phyloP scores from a whole-genome alignment of 2,797 vertebrate genomes.

The Mormyrops attenuatus region DNA sequence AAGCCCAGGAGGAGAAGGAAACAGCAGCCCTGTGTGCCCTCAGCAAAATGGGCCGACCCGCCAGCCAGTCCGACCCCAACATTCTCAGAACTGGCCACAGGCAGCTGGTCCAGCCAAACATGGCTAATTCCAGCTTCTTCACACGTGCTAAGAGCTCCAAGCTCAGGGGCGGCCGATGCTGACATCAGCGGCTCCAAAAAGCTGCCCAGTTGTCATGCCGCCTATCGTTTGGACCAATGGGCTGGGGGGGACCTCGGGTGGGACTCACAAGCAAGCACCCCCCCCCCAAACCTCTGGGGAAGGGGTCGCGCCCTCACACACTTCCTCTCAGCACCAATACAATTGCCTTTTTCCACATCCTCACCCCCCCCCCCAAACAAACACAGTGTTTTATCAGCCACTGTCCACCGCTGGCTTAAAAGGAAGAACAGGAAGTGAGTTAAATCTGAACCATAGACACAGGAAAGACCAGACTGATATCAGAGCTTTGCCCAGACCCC shows the following conservation, averaged over 20 bases:
- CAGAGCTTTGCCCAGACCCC: neutral
- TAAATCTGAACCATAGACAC: neutral
- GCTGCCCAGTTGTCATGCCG: neutral
- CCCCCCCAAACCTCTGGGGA: neutral
- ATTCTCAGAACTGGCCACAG: neutral
- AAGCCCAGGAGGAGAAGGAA: no score
- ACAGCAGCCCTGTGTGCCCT: no score
- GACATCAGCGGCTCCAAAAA: neutral
- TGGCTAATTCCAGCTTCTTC: neutral
- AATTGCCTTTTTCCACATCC: conserved; percentile 1
- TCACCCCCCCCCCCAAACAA: neutral
- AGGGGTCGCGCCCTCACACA: conserved; percentile 18
- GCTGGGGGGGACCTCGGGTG: neutral
- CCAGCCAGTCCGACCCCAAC: neutral
- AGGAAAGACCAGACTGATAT: neutral
- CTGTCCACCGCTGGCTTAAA: neutral
- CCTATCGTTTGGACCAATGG: neutral
- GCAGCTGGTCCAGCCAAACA: neutral
- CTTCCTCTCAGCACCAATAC: conserved; percentile 16
- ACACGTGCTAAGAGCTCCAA: neutral
- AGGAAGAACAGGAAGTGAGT: neutral
- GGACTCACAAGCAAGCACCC: neutral
- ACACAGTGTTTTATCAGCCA: neutral
- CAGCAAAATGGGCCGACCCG: neutral
- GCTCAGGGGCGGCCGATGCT: neutral